phyloP scores from a whole-genome alignment of 2,888 invertebrate species.

The Nomada lathburiana region DNA sequence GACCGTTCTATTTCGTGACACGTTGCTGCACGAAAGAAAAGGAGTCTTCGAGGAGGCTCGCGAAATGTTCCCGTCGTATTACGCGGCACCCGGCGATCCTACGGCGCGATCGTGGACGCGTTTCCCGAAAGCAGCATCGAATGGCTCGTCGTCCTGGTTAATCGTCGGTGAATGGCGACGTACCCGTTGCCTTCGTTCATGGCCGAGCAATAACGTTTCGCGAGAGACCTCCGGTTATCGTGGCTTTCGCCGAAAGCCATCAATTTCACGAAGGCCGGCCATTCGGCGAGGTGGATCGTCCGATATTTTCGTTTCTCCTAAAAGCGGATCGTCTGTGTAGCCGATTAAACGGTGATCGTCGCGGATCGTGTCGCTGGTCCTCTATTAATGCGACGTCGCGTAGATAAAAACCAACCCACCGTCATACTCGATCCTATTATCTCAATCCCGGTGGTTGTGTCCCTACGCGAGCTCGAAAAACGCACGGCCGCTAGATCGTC shows the following conservation, averaged over 20 bases:
- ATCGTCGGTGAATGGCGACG: conserved; percentile 17
- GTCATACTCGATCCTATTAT: conserved; percentile 39
- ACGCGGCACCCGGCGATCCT: not conserved
- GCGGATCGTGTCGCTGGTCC: conserved; percentile 25
- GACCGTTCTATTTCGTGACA: conserved; percentile 10
- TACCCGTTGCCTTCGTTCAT: conserved; percentile 6
- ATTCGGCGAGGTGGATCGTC: not conserved
- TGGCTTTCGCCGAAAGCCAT: conserved; percentile 13
- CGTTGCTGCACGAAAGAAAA: conserved; percentile 15
- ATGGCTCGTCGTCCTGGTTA: not conserved
- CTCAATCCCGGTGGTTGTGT: conserved; percentile 3
- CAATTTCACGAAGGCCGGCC: conserved; percentile 23
- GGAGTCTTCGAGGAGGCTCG: conserved; percentile 26
- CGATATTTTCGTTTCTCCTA: conserved; percentile 54
- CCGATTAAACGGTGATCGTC: conserved; percentile 39
- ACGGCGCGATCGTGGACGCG: not conserved
- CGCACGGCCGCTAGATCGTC: not conserved
- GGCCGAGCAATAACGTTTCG: conserved; percentile 6
- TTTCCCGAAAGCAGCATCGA: not conserved
- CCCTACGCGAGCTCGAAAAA: not conserved
- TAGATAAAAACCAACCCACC: conserved; percentile 44
- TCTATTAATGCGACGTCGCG: conserved; percentile 49
- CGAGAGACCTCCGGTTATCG: conserved; percentile 16
- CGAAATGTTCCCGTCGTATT: conserved; percentile 27
- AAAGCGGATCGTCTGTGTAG: conserved; percentile 44